Percentiles rank a stretch among this genome's conserved stretches.
These are phyloP conservation scores for Meles meles DNA, from an alignment of 2,113 vertebrate genomes.

Conservation along the genomic window DNA sequence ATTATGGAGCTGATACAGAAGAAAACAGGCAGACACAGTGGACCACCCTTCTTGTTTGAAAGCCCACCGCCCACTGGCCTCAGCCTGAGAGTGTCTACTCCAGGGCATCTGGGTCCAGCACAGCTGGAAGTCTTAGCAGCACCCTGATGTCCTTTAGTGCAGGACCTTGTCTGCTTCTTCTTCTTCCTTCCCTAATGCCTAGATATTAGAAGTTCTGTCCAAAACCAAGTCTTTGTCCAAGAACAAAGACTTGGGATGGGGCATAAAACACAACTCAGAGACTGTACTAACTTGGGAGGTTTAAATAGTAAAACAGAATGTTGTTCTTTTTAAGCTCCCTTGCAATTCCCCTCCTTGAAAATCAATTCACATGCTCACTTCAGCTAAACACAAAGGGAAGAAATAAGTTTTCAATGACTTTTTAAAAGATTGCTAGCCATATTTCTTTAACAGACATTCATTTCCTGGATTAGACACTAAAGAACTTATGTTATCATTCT, in stretches of 20 bases:
- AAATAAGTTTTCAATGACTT: constrained; percentile 17
- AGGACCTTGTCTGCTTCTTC: neutral
- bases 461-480: constrained; percentile 65
- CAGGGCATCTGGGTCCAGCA: neutral
- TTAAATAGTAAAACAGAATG: neutral
- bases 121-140: neutral
- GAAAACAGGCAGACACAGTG: neutral
- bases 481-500: constrained; percentile 25
- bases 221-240: neutral
- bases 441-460: constrained; percentile 66
- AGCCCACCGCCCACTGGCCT: neutral
- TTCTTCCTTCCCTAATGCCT: neutral
- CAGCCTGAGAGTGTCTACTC: neutral
- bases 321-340: neutral
- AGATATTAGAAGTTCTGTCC: neutral
- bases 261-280: neutral
- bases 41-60: rapidly evolving
- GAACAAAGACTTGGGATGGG: neutral
- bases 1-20: neutral
- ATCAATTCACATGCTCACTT: neutral
- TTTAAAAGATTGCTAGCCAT: constrained; percentile 30
- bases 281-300: neutral
- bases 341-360: neutral
- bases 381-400: neutral
- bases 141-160: rapidly evolving